Percentiles rank a stretch among this genome's conserved stretches.
Conservation (phyloP, 2,888 invertebrate genomes). For the Lymantria dispar region DNA sequence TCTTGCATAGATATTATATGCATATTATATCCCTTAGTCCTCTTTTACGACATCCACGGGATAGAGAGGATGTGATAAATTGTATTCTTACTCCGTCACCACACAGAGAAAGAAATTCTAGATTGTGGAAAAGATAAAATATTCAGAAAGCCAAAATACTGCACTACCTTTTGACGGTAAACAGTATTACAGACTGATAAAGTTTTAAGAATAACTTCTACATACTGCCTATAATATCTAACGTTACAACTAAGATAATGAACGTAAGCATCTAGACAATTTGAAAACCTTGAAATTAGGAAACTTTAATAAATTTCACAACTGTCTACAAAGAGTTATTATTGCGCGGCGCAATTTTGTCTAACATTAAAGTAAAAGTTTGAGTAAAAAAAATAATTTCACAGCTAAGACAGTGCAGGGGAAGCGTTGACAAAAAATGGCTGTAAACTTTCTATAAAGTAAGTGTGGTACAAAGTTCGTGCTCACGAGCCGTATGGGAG, state of each 20-base stretch:
- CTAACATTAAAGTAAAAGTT: slow-evolving; percentile 16
- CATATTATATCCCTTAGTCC: too few relatives aligned
- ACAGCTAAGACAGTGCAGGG: slow-evolving; percentile 9
- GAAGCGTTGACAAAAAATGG: slow-evolving; percentile 8
- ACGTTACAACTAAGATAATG: neutral
- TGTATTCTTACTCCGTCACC: too few relatives aligned
- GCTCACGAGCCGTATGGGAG: slow-evolving; percentile 18
- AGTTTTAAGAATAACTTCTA: too few relatives aligned
- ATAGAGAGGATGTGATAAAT: too few relatives aligned
- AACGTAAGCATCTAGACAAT: neutral
- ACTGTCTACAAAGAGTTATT: slow-evolving; percentile 9
- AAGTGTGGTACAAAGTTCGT: slow-evolving; percentile 9
- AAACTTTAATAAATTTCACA: slow-evolving; percentile 12
- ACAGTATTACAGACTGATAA: too few relatives aligned
- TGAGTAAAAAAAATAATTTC: slow-evolving; percentile 18
- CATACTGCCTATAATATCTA: too few relatives aligned
- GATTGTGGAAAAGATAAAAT: too few relatives aligned
- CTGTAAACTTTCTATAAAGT: slow-evolving; percentile 5
- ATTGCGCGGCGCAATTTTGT: slow-evolving; percentile 11
- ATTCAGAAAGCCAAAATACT: too few relatives aligned
- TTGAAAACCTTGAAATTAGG: slow-evolving; percentile 4
- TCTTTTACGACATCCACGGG: too few relatives aligned
- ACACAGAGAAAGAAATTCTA: too few relatives aligned
- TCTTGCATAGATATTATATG: too few relatives aligned
- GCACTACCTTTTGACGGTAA: too few relatives aligned